Evolutionary conservation across 1,140 invertebrate genomes (phyloP).

Genomic region (Mylabris phalerata): DNA sequence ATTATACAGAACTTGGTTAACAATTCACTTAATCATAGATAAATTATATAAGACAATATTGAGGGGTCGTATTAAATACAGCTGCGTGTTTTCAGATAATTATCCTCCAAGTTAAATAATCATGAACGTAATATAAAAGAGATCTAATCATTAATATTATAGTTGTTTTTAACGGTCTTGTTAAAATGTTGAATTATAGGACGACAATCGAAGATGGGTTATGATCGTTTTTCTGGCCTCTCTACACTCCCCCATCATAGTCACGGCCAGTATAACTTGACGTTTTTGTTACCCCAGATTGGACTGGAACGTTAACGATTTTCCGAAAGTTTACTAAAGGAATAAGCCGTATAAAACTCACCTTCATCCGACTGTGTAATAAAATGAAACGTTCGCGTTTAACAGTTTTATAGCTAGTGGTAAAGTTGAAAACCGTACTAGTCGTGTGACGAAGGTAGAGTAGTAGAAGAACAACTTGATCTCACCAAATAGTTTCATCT

Average conservation of each 20-base stretch:
- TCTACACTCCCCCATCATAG: background rate
- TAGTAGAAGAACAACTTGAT: conserved; percentile 4
- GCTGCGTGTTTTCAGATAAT: conserved; percentile 10
- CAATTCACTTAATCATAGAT: too few species aligned
- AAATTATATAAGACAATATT: too few species aligned
- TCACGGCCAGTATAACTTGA: background rate
- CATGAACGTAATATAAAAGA: conserved; percentile 8
- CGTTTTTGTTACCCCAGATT: conserved; percentile 4
- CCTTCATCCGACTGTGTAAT: conserved; percentile 25
- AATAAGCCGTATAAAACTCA: conserved; percentile 23
- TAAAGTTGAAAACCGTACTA: too few species aligned
- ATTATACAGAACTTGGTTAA: too few species aligned
- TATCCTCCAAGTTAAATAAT: conserved; percentile 8
- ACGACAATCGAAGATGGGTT: conserved; percentile 5
- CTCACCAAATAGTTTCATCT: conserved; percentile 20
- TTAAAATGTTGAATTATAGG: conserved; percentile 2
- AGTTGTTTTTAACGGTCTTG: conserved; percentile 8
- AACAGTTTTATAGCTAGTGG: conserved; percentile 26
- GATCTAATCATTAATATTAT: conserved; percentile 13
- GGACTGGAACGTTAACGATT: conserved; percentile 11
- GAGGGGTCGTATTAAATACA: too few species aligned
- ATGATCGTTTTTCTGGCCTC: background rate
- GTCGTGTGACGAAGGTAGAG: background rate
- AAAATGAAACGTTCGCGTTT: conserved; percentile 27
- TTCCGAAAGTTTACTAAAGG: conserved; percentile 12